Evolutionary conservation across 2,888 invertebrate genomes (phyloP).

Genomic region (Nomada fabriciana): DNA sequence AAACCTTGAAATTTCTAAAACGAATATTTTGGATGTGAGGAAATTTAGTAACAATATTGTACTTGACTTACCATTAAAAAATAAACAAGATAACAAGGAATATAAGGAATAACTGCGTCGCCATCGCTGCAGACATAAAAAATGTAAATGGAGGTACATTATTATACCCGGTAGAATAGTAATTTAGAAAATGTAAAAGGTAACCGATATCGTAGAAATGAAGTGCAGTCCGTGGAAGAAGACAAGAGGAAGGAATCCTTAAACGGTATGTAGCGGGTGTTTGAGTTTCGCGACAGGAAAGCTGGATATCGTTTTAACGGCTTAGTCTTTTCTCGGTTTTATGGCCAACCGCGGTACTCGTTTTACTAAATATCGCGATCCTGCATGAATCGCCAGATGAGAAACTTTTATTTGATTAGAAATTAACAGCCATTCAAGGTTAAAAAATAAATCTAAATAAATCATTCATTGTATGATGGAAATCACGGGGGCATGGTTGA

Average conservation of each 20-base stretch:
- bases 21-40: not conserved
- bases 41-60: not conserved
- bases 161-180: slow-evolving; percentile 18
- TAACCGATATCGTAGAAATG: slow-evolving; percentile 8
- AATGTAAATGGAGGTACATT: not conserved
- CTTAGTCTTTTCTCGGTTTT: slow-evolving; percentile 58
- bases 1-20: not conserved
- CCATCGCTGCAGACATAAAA: not conserved
- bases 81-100: not conserved
- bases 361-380: slow-evolving; percentile 56
- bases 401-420: not conserved
- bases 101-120: not conserved
- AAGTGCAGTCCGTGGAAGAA: slow-evolving; percentile 2
- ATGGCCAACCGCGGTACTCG: slow-evolving; percentile 40
- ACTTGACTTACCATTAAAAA: not conserved
- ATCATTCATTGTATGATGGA: too few relatives aligned
- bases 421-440: too few relatives aligned
- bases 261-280: slow-evolving; percentile 35
- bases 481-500: too few relatives aligned
- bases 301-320: slow-evolving; percentile 46
- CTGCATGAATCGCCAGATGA: slow-evolving; percentile 41
- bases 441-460: too few relatives aligned
- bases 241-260: slow-evolving; percentile 20
- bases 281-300: slow-evolving; percentile 34
- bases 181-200: slow-evolving; percentile 33